Base-by-base conservation (phyloP, 2,113 vertebrate genomes). In the Eurystomus gularis region DNA sequence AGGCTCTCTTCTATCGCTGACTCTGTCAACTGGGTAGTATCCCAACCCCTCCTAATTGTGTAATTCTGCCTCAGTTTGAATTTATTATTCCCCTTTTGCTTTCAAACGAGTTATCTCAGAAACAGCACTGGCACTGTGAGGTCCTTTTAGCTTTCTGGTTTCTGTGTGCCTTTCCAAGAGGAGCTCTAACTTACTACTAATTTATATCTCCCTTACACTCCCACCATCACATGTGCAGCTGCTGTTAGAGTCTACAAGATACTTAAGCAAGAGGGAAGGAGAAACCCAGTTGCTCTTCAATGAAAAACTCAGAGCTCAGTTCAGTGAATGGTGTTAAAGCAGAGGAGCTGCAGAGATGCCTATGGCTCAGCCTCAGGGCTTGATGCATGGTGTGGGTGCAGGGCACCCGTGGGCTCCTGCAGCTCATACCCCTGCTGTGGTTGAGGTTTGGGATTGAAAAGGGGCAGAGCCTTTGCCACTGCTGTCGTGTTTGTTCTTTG, bases 31-130 rank as follows among this genome's bases (percentile, higher is more conserved):
- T 79, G 78, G 39, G 84, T 87, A 80, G n/a, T 80, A 91, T 90
- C 84, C 89, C 82, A 94, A 75, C 78, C 82, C 82, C 70, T 95
- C 68, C 70, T 93, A 87, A 73, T 90, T 96, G 93, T 88, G 91
- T 89, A 95, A 97, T 95, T 91, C 83, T 91, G 77, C 26, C 65
- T 94, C 87, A 54, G 40, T 73, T 93, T 72, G 82, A 95, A 93
- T 84, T n/a, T 89, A 82, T 91, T 82, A 89, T 93, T 96, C 75
- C 87, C 62, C 49, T 85, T 95, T 91, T 91, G 82, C 87, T 95
- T 93, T 96, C 78, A 72, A 69, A 70, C 18, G 24, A 85, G 17
- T 90, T 95, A 65, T 80, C 70, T 93, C 62, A 90, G 78, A 87
- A 95, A 60, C 3, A 3, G 55, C 86, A 49, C 70, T 89, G 84